A percentile compares a stretch with the other conserved stretches of the same genome.
These are phyloP conservation scores for Luffia ferchaultella DNA, from an alignment of 2,888 invertebrate genomes.

Conservation along the genomic window DNA sequence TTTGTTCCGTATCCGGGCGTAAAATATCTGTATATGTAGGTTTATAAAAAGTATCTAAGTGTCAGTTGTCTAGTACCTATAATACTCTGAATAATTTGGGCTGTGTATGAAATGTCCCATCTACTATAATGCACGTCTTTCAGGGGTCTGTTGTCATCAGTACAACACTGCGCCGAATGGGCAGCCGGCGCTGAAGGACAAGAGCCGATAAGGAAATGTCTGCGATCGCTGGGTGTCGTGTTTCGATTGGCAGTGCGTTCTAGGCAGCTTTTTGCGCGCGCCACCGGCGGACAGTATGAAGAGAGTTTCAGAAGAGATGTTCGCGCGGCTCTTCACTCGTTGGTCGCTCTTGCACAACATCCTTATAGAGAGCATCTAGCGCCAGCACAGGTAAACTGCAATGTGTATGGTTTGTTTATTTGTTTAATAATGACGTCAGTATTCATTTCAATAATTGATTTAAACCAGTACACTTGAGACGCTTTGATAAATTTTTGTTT, in stretches of 20 bases:
- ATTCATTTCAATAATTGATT: no score
- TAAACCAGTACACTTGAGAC: no score
- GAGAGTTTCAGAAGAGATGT: slow-evolving; percentile 87
- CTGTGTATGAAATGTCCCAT: no score
- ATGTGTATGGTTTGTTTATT: no score
- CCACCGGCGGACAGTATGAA: slow-evolving; percentile 88
- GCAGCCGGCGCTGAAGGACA: slow-evolving; percentile 87
- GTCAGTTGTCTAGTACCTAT: no score
- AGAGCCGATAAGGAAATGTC: slow-evolving; percentile 89
- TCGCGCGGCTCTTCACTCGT: slow-evolving; percentile 79
- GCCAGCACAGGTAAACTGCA: slow-evolving; percentile 80
- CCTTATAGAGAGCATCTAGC: slow-evolving; percentile 77
- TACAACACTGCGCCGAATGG: slow-evolving; percentile 89
- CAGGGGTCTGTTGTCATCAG: slow-evolving; percentile 86
- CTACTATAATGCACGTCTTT: no score
- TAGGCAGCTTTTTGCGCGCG: slow-evolving; percentile 81
- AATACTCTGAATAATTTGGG: no score
- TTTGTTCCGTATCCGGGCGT: no score
- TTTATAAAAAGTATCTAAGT: no score
- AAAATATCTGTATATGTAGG: no score
- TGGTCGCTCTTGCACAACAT: slow-evolving; percentile 76
- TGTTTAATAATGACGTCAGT: no score
- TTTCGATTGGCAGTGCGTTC: slow-evolving; percentile 94
- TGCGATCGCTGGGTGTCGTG: slow-evolving; percentile 89
- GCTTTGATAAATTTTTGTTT: no score